Conservation (phyloP, 2,888 invertebrate species). For the Xestia xanthographa region DNA sequence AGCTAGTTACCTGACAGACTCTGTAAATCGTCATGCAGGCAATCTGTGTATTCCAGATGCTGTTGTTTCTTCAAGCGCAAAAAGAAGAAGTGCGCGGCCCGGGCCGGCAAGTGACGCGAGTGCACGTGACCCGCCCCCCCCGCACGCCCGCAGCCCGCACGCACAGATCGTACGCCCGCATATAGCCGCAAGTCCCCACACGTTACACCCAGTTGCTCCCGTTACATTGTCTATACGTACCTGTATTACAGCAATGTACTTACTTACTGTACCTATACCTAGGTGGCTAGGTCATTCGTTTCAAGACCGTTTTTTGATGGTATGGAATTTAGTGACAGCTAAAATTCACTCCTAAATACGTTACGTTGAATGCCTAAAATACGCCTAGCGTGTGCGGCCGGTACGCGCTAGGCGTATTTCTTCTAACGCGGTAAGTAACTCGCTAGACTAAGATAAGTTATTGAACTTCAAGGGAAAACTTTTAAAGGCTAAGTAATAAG, state of each 20-base stretch:
- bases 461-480: slow-evolving; percentile 38
- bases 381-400: slow-evolving; percentile 54
- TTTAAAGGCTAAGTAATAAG: slow-evolving; percentile 30
- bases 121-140: slow-evolving; percentile 74
- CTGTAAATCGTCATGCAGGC: slow-evolving; percentile 89
- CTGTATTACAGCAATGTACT: slow-evolving; percentile 51
- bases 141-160: slow-evolving; percentile 48
- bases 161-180: slow-evolving; percentile 47
- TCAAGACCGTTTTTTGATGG: slow-evolving; percentile 60
- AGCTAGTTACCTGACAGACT: slow-evolving; percentile 86
- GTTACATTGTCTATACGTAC: slow-evolving; percentile 48
- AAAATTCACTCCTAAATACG: slow-evolving; percentile 35
- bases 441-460: slow-evolving; percentile 53
- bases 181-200: slow-evolving; percentile 52
- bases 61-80: slow-evolving; percentile 99
- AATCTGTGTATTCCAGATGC: slow-evolving; percentile 94
- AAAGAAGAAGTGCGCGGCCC: slow-evolving; percentile 98
- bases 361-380: slow-evolving; percentile 50
- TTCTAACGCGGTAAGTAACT: slow-evolving; percentile 54
- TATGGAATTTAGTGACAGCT: slow-evolving; percentile 51
- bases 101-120: slow-evolving; percentile 97
- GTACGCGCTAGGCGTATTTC: slow-evolving; percentile 53
- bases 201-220: slow-evolving; percentile 65
- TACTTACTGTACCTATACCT: slow-evolving; percentile 30
- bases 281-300: slow-evolving; percentile 45